phyloP scores from a whole-genome alignment of 1,140 invertebrate species.

The Muscidifurax raptorellus region DNA sequence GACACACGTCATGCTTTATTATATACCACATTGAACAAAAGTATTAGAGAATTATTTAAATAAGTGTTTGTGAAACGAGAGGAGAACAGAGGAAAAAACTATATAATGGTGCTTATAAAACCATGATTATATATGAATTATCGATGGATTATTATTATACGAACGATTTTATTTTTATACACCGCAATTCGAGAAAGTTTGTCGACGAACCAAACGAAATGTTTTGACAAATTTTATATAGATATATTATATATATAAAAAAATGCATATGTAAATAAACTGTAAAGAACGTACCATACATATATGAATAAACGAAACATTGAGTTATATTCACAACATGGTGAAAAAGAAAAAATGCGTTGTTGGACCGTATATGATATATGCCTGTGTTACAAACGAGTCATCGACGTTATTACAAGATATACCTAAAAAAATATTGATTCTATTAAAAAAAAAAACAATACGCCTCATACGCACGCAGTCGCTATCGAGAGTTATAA shows the following conservation, averaged over 20 bases:
- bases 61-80: conserved; percentile 4
- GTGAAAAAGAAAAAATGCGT: not conserved
- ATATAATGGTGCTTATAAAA: not conserved
- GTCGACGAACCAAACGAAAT: conserved; percentile 2
- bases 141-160: not conserved
- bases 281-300: not conserved
- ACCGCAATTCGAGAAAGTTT: conserved; percentile 18
- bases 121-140: conserved; percentile 2
- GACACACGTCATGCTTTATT: not conserved
- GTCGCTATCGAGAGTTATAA: too few species aligned
- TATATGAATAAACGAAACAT: too few species aligned
- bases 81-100: not conserved
- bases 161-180: conserved; percentile 12
- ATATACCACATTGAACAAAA: conserved; percentile 9
- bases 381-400: not conserved
- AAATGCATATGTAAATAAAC: conserved; percentile 28
- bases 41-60: conserved; percentile 38
- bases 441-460: too few species aligned
- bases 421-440: too few species aligned
- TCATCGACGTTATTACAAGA: too few species aligned
- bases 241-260: not conserved
- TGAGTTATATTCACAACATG: too few species aligned
- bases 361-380: conserved; percentile 13
- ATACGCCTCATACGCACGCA: too few species aligned
- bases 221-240: conserved; percentile 19